Evolutionary conservation across 2,888 invertebrate species (phyloP).

Genomic region (Sussaba pulchella): DNA sequence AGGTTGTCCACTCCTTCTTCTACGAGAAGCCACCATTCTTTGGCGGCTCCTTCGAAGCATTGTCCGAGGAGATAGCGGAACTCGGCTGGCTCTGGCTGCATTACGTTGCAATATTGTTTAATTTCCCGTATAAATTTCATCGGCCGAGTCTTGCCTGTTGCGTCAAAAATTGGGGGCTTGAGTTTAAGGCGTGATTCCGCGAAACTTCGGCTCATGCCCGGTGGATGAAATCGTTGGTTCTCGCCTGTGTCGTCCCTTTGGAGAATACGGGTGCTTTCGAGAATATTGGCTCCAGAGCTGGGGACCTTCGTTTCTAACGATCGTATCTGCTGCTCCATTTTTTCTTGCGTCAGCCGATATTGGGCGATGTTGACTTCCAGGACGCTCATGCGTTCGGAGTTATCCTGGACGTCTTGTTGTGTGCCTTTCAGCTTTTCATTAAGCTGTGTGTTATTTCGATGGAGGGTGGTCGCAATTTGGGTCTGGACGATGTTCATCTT

Average conservation of each 20-base stretch:
- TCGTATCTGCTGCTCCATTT: not conserved
- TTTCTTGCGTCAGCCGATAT: not conserved
- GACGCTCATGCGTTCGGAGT: not conserved
- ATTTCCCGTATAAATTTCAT: constrained; percentile 2
- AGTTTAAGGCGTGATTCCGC: not conserved
- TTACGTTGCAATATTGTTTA: not conserved
- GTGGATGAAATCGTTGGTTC: no score
- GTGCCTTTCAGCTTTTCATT: not conserved
- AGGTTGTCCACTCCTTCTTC: not conserved
- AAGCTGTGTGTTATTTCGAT: not conserved
- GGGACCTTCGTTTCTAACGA: not conserved
- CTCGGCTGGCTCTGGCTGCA: not conserved
- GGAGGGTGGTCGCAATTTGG: not conserved
- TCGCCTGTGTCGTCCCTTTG: no score
- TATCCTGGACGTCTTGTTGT: not conserved
- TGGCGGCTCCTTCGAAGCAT: constrained; percentile 2
- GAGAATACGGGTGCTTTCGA: no score
- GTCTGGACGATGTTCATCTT: not conserved
- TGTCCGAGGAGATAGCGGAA: not conserved
- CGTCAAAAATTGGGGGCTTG: not conserved
- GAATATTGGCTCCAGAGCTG: no score
- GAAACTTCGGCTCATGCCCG: no score
- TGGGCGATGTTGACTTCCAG: not conserved
- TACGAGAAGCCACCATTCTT: not conserved
- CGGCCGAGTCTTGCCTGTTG: not conserved